A percentile compares a stretch with the other conserved stretches of the same genome.
Evolutionary conservation across 2,797 vertebrate genomes (phyloP).

Genomic region (Falco berigora): DNA sequence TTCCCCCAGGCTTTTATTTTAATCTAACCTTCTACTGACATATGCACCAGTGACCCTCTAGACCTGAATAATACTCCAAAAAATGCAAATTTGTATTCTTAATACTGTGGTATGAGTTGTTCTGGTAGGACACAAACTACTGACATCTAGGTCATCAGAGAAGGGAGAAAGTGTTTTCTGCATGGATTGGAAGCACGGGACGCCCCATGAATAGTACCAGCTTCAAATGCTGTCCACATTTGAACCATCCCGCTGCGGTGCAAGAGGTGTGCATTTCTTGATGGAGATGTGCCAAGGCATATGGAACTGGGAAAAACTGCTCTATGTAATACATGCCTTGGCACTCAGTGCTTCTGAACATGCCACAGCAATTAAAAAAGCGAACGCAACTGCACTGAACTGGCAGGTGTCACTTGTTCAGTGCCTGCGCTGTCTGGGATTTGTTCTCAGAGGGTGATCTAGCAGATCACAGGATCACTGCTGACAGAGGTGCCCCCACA

Average conservation of each 20-base stretch:
- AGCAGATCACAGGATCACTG: rapidly evolving
- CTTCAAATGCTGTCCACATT: background rate
- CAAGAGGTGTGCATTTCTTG: slow-evolving; percentile 21
- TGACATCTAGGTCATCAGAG: background rate
- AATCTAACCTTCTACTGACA: background rate
- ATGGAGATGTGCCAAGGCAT: slow-evolving; percentile 13
- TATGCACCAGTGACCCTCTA: rapidly evolving
- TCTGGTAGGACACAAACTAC: background rate
- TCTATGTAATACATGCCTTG: background rate
- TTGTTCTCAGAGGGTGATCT: rapidly evolving
- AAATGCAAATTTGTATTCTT: background rate
- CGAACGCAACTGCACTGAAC: background rate
- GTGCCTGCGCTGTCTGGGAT: rapidly evolving
- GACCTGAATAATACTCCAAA: background rate
- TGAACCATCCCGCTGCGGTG: background rate
- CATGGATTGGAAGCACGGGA: background rate
- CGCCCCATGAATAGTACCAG: slow-evolving; percentile 21
- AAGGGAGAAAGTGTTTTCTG: background rate
- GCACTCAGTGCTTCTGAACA: background rate
- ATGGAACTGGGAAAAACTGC: background rate
- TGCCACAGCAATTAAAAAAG: background rate
- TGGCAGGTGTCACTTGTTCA: slow-evolving; percentile 9
- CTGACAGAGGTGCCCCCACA: background rate
- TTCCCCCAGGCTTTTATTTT: background rate
- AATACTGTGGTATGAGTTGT: background rate